These are phyloP conservation scores for Python bivittatus DNA, from an alignment of 2,113 vertebrate genomes.

Conservation along the genomic window DNA sequence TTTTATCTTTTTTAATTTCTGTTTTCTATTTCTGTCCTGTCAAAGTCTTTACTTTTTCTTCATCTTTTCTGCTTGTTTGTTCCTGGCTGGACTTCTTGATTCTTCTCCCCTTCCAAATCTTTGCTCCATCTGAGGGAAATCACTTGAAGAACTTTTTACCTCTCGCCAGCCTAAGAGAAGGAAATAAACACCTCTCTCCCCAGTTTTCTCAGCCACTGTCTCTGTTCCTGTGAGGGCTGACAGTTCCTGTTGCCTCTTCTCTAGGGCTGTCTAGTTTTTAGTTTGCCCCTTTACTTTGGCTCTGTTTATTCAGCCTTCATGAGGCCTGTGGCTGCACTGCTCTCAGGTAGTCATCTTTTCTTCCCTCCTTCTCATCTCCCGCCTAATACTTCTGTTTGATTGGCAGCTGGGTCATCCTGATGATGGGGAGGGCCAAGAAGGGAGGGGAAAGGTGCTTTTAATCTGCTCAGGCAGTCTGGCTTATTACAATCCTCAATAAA, in stretches of 20 bases:
- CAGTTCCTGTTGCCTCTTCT: not conserved
- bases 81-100: not conserved
- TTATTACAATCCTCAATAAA: not conserved
- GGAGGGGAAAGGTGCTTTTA: not conserved
- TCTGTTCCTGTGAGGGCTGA: too few relatives aligned
- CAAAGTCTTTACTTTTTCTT: not conserved
- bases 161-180: not conserved
- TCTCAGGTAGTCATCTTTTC: not conserved
- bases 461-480: not conserved
- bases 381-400: not conserved
- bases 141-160: not conserved
- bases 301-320: not conserved
- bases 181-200: not conserved
- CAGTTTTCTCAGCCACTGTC: not conserved
- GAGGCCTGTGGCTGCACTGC: not conserved
- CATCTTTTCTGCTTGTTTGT: not conserved
- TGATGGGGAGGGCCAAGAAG: not conserved
- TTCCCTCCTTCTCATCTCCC: not conserved
- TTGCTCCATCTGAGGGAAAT: not conserved
- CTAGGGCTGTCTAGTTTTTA: not conserved
- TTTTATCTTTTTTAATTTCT: not conserved
- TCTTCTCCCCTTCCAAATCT: not conserved
- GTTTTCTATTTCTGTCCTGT: not conserved
- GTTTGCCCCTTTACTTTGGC: not conserved
- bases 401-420: not conserved